These are phyloP conservation scores for Columba janthina DNA, from an alignment of 2,113 vertebrate genomes.

Conservation along the genomic window DNA sequence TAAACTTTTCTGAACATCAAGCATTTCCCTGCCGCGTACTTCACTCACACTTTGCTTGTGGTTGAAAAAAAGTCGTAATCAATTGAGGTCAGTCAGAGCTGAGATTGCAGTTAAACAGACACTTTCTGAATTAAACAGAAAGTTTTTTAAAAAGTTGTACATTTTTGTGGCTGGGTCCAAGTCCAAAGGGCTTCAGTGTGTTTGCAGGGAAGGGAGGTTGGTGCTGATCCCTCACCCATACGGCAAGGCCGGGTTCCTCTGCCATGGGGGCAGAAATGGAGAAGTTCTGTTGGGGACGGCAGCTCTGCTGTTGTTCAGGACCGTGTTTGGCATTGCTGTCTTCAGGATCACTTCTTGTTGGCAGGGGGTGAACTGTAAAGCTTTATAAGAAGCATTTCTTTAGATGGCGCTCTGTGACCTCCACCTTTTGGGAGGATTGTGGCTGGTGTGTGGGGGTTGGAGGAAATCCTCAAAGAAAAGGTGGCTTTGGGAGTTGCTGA, in stretches of 20 bases:
- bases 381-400: neutral
- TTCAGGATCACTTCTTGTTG: neutral
- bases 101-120: neutral
- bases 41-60: neutral
- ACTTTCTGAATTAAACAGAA: neutral
- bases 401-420: neutral
- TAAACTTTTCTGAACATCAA: neutral
- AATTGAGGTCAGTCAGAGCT: neutral
- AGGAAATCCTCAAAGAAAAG: conserved; percentile 37
- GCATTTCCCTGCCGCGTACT: neutral
- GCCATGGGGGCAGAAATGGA: neutral
- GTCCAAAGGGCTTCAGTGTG: neutral
- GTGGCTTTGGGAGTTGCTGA: neutral
- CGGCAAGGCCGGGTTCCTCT: neutral
- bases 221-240: neutral
- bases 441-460: neutral
- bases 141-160: neutral
- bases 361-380: neutral
- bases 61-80: neutral
- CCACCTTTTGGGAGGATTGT: neutral
- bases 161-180: neutral
- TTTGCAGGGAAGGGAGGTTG: neutral
- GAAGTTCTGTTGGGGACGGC: neutral
- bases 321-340: neutral
- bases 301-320: neutral